Evolutionary conservation across 2,888 invertebrate species (phyloP).

Genomic region (Aproaerema taeniolella): DNA sequence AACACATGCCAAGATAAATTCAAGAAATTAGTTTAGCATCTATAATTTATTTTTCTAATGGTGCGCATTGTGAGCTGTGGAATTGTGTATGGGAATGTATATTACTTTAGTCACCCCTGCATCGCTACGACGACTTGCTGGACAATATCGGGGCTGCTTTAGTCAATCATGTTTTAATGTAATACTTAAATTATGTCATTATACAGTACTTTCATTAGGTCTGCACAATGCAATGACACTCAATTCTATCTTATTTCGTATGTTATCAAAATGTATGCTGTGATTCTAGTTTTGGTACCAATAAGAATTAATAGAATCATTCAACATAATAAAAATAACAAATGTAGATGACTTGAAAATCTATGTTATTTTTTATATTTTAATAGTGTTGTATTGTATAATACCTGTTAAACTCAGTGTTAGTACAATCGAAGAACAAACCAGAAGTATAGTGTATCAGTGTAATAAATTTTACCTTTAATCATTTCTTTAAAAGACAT

Average conservation of each 20-base stretch:
- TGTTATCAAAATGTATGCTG: slow-evolving; percentile 24
- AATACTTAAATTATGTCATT: slow-evolving; percentile 49
- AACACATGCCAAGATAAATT: slow-evolving; percentile 76
- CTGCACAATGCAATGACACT: slow-evolving; percentile 54
- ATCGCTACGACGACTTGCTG: slow-evolving; percentile 49
- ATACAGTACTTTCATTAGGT: slow-evolving; percentile 49
- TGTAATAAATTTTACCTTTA: background rate
- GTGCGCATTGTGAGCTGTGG: slow-evolving; percentile 75
- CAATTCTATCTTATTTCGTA: slow-evolving; percentile 46
- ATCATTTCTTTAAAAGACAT: background rate
- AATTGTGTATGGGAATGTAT: slow-evolving; percentile 67
- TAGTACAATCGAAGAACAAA: too few relatives aligned
- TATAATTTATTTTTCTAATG: slow-evolving; percentile 77
- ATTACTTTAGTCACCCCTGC: slow-evolving; percentile 58
- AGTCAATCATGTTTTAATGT: slow-evolving; percentile 68
- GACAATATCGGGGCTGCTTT: slow-evolving; percentile 65
- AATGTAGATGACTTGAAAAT: slow-evolving; percentile 11
- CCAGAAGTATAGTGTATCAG: background rate
- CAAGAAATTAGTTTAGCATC: slow-evolving; percentile 61
- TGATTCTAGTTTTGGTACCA: slow-evolving; percentile 10
- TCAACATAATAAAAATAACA: slow-evolving; percentile 1
- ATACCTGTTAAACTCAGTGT: too few relatives aligned
- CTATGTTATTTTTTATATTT: slow-evolving; percentile 13
- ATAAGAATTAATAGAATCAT: slow-evolving; percentile 6
- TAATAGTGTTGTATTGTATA: slow-evolving; percentile 3